A percentile compares a stretch with the other conserved stretches of the same genome.
Conservation (phyloP, 2,888 invertebrate species). For the Oscheius sp. region DNA sequence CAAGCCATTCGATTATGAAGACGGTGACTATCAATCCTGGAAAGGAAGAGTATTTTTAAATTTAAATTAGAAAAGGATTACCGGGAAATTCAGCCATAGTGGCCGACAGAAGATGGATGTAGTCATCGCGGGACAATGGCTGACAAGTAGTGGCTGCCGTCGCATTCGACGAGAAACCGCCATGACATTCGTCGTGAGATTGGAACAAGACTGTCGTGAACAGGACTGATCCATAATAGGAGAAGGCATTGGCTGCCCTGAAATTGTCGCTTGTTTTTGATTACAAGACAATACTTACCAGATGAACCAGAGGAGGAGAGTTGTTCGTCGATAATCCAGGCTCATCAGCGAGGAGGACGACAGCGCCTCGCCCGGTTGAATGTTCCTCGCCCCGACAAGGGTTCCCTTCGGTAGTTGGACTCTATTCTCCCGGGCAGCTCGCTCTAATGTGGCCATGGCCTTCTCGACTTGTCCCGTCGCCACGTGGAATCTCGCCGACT, state of each 20-base stretch:
- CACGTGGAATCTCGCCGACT: constrained; percentile 89
- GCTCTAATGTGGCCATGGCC: constrained; percentile 82
- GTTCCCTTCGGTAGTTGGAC: constrained; percentile 88
- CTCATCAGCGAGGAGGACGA: constrained; percentile 76
- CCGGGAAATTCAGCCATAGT: constrained; percentile 94
- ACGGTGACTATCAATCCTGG: constrained; percentile 88
- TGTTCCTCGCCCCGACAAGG: constrained; percentile 77
- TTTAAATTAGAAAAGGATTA: too few relatives aligned
- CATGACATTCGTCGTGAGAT: constrained; percentile 74
- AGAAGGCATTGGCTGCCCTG: constrained; percentile 83
- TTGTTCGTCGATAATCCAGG: constrained; percentile 85
- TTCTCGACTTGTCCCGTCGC: constrained; percentile 87
- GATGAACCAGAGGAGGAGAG: constrained; percentile 89
- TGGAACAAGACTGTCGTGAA: constrained; percentile 94
- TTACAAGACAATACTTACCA: constrained; percentile 79
- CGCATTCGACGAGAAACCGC: constrained; percentile 56
- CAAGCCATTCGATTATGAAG: constrained; percentile 88
- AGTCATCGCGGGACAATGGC: constrained; percentile 85
- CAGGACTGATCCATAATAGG: constrained; percentile 92
- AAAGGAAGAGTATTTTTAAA: constrained; percentile 42
- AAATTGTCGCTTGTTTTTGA: constrained; percentile 9
- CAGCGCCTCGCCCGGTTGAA: constrained; percentile 3
- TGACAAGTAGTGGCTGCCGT: constrained; percentile 73
- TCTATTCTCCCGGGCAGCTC: constrained; percentile 87
- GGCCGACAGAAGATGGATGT: constrained; percentile 91